phyloP scores from a whole-genome alignment of 2,797 vertebrate genomes.

The Dromococcyx pavoninus region DNA sequence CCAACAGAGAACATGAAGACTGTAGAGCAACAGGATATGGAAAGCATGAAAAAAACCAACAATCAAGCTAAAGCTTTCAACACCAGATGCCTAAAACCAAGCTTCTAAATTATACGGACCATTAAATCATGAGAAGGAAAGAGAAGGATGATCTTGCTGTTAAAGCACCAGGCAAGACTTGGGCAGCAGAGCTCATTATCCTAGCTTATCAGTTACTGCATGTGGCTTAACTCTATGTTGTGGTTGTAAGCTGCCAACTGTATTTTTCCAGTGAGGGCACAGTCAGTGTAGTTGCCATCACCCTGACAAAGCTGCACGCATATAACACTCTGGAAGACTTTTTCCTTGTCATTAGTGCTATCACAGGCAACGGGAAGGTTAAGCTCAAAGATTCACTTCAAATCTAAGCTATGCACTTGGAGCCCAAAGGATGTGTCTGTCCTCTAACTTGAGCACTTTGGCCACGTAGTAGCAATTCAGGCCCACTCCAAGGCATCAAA shows the following conservation, averaged over 20 bases:
- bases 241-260: not conserved
- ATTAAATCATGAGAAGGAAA: not conserved
- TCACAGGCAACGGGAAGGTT: not conserved
- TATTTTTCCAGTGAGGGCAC: rapidly evolving
- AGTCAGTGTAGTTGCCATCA: not conserved
- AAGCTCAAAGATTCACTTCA: not conserved
- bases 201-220: not conserved
- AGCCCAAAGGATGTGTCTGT: rapidly evolving
- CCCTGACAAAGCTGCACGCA: not conserved
- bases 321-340: not conserved
- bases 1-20: not conserved
- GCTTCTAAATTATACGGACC: not conserved
- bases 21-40: not conserved
- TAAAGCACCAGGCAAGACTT: not conserved
- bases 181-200: rapidly evolving
- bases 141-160: not conserved
- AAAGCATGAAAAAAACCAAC: not conserved
- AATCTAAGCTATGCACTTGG: not conserved
- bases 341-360: not conserved
- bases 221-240: rapidly evolving
- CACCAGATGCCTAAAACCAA: not conserved
- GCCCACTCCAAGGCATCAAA: not conserved
- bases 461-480: not conserved
- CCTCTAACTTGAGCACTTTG: not conserved
- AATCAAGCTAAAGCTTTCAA: not conserved